Evolutionary conservation across 2,888 invertebrate species (phyloP).

Genomic region (Athetis lepigone): DNA sequence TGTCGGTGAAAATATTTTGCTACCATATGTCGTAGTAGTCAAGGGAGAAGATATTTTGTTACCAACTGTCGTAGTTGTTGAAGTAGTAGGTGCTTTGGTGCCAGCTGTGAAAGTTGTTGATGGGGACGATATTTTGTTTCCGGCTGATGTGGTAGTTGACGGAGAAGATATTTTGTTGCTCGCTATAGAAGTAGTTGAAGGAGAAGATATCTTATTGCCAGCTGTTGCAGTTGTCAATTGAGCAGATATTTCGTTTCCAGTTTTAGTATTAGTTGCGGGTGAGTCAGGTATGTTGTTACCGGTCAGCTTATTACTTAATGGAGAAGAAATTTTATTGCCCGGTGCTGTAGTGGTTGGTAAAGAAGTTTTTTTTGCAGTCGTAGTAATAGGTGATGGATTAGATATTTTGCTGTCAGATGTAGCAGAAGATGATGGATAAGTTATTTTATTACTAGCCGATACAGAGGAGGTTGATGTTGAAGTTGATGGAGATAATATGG

Average conservation of each 20-base stretch:
- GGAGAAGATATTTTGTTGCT: slow-evolving; percentile 2
- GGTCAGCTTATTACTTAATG: background rate
- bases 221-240: background rate
- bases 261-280: background rate
- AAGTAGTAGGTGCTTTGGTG: background rate
- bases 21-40: background rate
- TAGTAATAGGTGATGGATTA: no score
- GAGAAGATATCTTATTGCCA: background rate
- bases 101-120: background rate
- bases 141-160: background rate
- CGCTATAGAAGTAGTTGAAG: background rate
- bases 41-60: slow-evolving; percentile 3
- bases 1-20: background rate
- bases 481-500: background rate
- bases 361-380: background rate
- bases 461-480: background rate
- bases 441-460: slow-evolving; percentile 8
- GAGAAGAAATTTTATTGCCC: background rate
- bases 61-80: background rate
- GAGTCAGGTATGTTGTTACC: slow-evolving; percentile 16
- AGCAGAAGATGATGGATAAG: background rate
- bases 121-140: slow-evolving; percentile 1
- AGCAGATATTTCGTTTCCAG: slow-evolving; percentile 9
- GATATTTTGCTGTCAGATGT: no score
- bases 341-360: background rate